These are phyloP conservation scores for Spilarctia lutea DNA, from an alignment of 2,888 invertebrate species.

Conservation along the genomic window DNA sequence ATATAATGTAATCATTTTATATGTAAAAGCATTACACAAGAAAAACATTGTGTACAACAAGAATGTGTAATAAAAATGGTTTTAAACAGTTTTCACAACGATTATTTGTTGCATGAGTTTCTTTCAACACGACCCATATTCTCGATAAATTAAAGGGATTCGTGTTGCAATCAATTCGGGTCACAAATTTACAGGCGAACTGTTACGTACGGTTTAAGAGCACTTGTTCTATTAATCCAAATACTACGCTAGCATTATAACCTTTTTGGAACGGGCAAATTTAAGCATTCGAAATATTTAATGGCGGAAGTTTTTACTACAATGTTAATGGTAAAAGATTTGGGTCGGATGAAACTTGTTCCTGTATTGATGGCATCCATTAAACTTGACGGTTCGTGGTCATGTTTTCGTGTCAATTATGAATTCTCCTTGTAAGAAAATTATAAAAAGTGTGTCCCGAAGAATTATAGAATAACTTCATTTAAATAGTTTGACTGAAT, in stretches of 20 bases:
- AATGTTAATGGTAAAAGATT: slow-evolving; percentile 7
- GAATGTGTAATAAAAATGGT: slow-evolving; percentile 38
- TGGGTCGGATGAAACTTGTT: slow-evolving; percentile 13
- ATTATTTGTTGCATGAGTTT: slow-evolving; percentile 43
- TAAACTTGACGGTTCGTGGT: not conserved
- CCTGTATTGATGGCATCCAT: slow-evolving; percentile 11
- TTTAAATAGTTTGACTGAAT: too few species aligned
- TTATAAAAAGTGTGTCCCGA: not conserved
- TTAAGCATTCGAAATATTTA: slow-evolving; percentile 10
- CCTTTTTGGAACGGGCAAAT: slow-evolving; percentile 9
- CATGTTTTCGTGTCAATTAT: not conserved
- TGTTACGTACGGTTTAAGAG: not conserved
- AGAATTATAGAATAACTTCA: not conserved
- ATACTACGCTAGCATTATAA: slow-evolving; percentile 16
- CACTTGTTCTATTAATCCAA: slow-evolving; percentile 55
- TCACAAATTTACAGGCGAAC: slow-evolving; percentile 55
- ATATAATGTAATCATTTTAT: not conserved
- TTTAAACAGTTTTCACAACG: slow-evolving; percentile 44
- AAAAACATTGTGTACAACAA: slow-evolving; percentile 35
- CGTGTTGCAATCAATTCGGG: slow-evolving; percentile 59
- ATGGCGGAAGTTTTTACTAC: slow-evolving; percentile 12
- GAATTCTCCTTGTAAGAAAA: not conserved
- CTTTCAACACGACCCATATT: slow-evolving; percentile 68
- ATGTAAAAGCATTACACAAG: slow-evolving; percentile 15
- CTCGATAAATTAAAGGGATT: slow-evolving; percentile 55